Evolutionary conservation across 2,888 invertebrate genomes (phyloP), one percentile per base, ranked within the genome.

Genomic region (Trilocha varians): DNA sequence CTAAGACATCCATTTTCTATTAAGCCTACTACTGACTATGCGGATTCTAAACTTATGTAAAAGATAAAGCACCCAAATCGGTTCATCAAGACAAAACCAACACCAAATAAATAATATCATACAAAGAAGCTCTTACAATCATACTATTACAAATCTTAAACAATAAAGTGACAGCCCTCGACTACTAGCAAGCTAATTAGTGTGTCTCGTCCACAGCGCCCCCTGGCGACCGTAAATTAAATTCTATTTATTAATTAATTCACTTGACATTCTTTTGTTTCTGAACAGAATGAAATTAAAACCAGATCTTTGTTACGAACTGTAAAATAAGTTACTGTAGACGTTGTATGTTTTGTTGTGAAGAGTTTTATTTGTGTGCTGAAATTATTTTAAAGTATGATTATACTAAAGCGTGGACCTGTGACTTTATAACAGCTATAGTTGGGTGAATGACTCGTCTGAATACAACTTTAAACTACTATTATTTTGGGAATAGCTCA

Each of bases 111-210:
- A 18, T 18, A 6, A 18, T 6, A 18, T 18, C 5, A 25, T 2
- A 2, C 25, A 25, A 25, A 9, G 11, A 25, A 9, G 8, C 1
- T 9, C 5, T 25, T 25, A 25, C 2, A 25, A 25, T 11, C 6
- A 25, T 9, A 25, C 2, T 2, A 3, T 9, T 2, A 25, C 6
- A 25, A 25, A 5, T 25, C 6, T 9, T 25, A 25, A 11, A 25
- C 6, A 9, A 25, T 11, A 25, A 6, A 25, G 25, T 25, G 25
- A 25, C 40, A 44, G 25, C 40, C 39, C 45, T 45, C 39, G 40
- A 17, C 34, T 44, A 46, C 38, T 41, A 32, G 39, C 32, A 43
- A 48, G 43, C 48, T 52, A 50, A 54, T 52, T 52, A 49, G 40
- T 38, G 43, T 44, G 48, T 49, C 48, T 43, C 39, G 41, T 45